A percentile compares a stretch with the other conserved stretches of the same genome.
Evolutionary conservation across 2,797 vertebrate species (phyloP).

Genomic region (Hydrocynus forskahlii): DNA sequence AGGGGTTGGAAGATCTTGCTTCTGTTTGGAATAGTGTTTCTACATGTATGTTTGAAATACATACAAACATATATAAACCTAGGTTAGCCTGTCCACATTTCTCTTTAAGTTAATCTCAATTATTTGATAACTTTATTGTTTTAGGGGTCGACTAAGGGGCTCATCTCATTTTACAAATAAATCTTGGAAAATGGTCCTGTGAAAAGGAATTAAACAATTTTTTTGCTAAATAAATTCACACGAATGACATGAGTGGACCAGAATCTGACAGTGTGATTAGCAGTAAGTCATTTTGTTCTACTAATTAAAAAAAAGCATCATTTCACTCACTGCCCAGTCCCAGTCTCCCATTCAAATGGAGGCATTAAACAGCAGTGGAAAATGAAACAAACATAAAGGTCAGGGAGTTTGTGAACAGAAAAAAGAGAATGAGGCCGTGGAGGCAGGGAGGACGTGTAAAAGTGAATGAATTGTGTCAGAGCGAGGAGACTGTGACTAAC

Average conservation of each 20-base stretch:
- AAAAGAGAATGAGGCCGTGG: not conserved
- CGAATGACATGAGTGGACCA: too few species aligned
- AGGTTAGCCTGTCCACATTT: too few species aligned
- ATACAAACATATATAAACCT: too few species aligned
- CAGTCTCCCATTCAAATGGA: not conserved
- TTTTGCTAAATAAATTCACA: not conserved
- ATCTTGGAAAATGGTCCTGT: too few species aligned
- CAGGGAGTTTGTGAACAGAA: not conserved
- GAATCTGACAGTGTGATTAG: not conserved
- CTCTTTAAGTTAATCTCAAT: too few species aligned
- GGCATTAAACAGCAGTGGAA: not conserved
- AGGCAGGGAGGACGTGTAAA: not conserved
- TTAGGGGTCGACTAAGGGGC: too few species aligned
- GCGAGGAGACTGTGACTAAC: conserved; percentile 49
- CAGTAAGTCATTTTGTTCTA: not conserved
- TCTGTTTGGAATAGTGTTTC: too few species aligned
- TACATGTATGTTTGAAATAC: too few species aligned
- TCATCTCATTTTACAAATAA: too few species aligned
- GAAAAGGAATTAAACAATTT: not conserved
- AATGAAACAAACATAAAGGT: conserved; percentile 1
- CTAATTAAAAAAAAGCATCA: not conserved
- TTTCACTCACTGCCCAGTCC: not conserved
- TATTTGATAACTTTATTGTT: too few species aligned
- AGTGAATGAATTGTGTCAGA: conserved; percentile 35
- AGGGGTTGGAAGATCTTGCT: too few species aligned